Conservation (phyloP, 2,797 vertebrate species). For the Etheostoma nigrum region DNA sequence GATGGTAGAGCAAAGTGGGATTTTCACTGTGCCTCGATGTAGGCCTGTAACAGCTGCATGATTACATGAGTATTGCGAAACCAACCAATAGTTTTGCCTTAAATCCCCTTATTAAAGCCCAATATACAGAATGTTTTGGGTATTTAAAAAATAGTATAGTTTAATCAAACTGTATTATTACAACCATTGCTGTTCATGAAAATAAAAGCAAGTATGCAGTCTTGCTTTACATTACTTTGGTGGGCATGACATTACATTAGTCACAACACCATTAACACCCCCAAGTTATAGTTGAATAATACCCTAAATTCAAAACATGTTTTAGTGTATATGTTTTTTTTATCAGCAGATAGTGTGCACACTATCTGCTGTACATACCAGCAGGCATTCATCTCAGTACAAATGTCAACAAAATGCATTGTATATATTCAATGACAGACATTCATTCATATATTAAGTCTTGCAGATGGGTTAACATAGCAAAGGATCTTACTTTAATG, state of each 20-base stretch:
- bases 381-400: neutral
- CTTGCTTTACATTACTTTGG: neutral
- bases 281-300: too few relatives aligned
- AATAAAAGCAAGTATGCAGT: neutral
- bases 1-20: neutral
- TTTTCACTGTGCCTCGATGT: neutral
- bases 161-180: too few relatives aligned
- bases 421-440: neutral
- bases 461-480: neutral
- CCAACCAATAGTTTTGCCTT: neutral
- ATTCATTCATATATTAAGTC: neutral
- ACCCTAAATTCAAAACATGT: too few relatives aligned
- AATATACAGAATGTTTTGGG: too few relatives aligned
- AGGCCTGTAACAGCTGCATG: neutral
- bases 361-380: too few relatives aligned
- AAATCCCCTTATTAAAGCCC: neutral
- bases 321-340: neutral
- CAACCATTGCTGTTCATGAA: neutral
- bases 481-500: neutral
- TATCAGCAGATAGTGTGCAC: neutral
- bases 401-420: neutral
- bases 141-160: too few relatives aligned
- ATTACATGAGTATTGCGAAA: neutral
- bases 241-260: too few relatives aligned
- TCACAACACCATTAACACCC: neutral